Evolutionary conservation across 2,797 vertebrate genomes (phyloP).

Genomic region (Carapus acus): DNA sequence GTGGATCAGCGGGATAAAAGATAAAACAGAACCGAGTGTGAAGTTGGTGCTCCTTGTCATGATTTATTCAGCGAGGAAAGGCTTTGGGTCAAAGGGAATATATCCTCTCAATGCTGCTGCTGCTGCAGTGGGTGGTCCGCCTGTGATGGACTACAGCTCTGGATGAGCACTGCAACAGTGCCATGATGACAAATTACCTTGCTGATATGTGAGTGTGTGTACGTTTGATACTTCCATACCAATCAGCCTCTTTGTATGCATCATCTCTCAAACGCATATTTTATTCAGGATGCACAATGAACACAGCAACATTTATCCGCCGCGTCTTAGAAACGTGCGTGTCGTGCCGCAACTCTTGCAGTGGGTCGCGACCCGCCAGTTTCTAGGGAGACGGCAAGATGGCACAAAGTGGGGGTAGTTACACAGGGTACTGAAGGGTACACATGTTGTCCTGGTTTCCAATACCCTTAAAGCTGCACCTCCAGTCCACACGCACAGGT

Average conservation of each 20-base stretch:
- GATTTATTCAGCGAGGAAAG: conserved; percentile 65
- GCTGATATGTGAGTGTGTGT: conserved; percentile 1
- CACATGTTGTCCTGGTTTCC: not conserved
- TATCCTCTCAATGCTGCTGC: conserved; percentile 46
- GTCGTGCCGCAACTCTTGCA: no score
- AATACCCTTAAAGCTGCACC: not conserved
- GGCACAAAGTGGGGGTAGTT: not conserved
- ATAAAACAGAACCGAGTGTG: conserved; percentile 49
- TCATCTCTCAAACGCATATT: not conserved
- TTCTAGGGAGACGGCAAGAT: conserved; percentile 13
- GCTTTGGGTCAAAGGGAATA: conserved; percentile 64
- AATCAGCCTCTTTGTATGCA: not conserved
- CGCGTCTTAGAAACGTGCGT: no score
- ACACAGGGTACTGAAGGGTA: not conserved
- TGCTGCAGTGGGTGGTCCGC: conserved; percentile 47
- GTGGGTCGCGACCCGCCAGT: conserved; percentile 9
- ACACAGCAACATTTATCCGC: no score
- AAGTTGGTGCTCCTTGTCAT: conserved; percentile 49
- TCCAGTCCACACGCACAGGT: no score
- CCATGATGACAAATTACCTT: conserved; percentile 18
- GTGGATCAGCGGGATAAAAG: conserved; percentile 49
- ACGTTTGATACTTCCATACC: not conserved
- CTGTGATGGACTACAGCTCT: conserved; percentile 7
- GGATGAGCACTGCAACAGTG: conserved; percentile 13
- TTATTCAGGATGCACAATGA: conserved; percentile 9